phyloP scores from a whole-genome alignment of 2,113 vertebrate species.

The Sitta europaea region DNA sequence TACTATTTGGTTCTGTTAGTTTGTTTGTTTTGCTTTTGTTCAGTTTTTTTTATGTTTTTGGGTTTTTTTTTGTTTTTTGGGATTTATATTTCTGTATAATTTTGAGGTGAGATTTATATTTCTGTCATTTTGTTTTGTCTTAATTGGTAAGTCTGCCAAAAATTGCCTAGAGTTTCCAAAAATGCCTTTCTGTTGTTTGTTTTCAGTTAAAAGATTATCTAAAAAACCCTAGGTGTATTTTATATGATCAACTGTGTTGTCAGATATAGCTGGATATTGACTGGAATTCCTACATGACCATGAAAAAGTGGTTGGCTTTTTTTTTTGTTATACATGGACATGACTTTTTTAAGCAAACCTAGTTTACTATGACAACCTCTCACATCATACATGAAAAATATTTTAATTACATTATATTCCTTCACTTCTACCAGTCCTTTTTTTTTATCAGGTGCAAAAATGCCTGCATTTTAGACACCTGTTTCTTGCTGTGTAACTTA shows the following conservation, averaged over 20 bases:
- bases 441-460: neutral
- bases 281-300: neutral
- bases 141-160: neutral
- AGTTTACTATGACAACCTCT: neutral
- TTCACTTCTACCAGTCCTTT: neutral
- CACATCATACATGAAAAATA: neutral
- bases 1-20: neutral
- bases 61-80: neutral
- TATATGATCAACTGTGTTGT: neutral
- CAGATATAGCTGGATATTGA: neutral
- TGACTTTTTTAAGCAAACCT: neutral
- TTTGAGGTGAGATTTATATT: neutral
- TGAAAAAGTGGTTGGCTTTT: neutral
- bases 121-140: neutral
- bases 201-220: neutral
- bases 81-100: neutral
- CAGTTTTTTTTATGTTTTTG: neutral
- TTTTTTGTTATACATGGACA: neutral
- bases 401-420: neutral
- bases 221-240: neutral
- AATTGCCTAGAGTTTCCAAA: neutral
- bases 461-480: neutral
- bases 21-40: neutral
- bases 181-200: neutral
- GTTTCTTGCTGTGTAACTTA: neutral